A percentile compares a stretch with the other conserved stretches of the same genome.
phyloP scores from a whole-genome alignment of 2,888 invertebrate genomes.

The Brachycybe producta region DNA sequence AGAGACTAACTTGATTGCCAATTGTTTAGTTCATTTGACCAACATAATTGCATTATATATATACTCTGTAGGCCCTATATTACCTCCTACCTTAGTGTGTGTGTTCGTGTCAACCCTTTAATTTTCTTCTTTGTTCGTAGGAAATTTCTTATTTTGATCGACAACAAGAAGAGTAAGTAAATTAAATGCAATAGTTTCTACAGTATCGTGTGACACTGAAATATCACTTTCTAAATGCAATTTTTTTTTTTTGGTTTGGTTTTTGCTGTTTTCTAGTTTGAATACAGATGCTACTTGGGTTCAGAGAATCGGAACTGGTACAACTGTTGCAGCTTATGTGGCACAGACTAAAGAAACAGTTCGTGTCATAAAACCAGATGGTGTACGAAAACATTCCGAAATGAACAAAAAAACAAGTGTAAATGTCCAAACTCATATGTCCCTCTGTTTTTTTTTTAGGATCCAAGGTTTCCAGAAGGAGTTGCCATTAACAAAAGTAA shows the following conservation, averaged over 20 bases:
- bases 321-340: conserved; percentile 34
- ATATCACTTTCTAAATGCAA: no score
- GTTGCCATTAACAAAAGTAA: conserved; percentile 27
- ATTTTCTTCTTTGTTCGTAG: conserved; percentile 17
- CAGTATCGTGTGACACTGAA: no score
- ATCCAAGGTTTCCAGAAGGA: conserved; percentile 42
- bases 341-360: conserved; percentile 31
- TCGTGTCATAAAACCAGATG: conserved; percentile 26
- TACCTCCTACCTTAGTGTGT: no score
- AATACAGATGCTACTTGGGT: conserved; percentile 10
- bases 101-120: no score
- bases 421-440: conserved; percentile 23
- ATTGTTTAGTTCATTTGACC: no score
- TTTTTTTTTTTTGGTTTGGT: conserved; percentile 11
- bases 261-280: conserved; percentile 17
- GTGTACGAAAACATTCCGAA: conserved; percentile 24
- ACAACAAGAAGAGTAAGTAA: conserved; percentile 15
- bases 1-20: no score
- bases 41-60: no score
- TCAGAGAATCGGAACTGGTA: conserved; percentile 25
- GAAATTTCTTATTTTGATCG: conserved; percentile 21
- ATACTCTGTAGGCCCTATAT: no score
- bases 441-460: conserved; percentile 26
- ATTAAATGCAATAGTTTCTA: no score
- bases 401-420: no score